Percentiles rank a stretch among this genome's conserved stretches.
phyloP scores from a whole-genome alignment of 2,888 invertebrate genomes.

The Clunio marinus region DNA sequence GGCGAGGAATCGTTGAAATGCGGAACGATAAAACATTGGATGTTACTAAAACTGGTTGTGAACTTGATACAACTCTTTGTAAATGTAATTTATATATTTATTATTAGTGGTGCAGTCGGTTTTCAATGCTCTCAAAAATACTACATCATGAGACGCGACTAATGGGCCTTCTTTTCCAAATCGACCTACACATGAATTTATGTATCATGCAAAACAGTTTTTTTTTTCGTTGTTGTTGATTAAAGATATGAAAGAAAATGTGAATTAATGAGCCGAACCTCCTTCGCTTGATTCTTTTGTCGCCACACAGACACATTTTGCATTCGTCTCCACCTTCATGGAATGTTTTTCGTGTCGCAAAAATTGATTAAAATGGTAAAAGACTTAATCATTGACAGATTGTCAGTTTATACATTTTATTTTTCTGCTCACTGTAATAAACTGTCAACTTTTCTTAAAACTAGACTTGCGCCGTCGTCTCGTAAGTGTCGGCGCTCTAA shows the following conservation, averaged over 20 bases:
- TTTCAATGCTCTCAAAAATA: background rate
- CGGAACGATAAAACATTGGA: background rate
- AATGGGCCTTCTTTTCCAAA: conserved; percentile 8
- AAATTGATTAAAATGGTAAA: background rate
- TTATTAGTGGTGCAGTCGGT: conserved; percentile 12
- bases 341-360: background rate
- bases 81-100: conserved; percentile 32
- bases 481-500: background rate
- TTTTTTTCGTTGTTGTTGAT: no score
- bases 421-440: background rate
- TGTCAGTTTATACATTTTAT: background rate
- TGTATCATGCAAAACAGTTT: background rate
- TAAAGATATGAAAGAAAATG: background rate
- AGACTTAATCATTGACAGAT: background rate
- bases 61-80: conserved; percentile 6
- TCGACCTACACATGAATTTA: background rate
- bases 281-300: background rate
- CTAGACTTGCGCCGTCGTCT: background rate
- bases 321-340: background rate
- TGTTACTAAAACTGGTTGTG: background rate
- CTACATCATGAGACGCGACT: background rate
- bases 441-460: background rate
- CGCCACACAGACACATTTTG: background rate
- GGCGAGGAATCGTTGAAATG: conserved; percentile 2
- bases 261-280: conserved; percentile 2